These are phyloP conservation scores for Rhagium mordax DNA, from an alignment of 2,888 invertebrate species.

Conservation along the genomic window DNA sequence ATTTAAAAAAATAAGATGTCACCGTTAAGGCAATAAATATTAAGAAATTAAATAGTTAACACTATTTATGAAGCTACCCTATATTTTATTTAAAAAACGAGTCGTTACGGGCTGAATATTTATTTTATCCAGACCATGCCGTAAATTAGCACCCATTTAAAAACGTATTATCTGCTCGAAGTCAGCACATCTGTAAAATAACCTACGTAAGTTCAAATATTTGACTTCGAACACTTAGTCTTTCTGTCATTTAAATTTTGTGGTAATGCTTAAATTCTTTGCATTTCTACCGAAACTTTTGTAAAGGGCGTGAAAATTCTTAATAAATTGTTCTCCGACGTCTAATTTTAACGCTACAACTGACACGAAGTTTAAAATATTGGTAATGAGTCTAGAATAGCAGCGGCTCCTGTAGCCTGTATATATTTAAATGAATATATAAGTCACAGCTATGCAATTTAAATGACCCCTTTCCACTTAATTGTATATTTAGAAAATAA, in stretches of 20 bases:
- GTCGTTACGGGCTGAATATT: neutral
- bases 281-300: constrained; percentile 34
- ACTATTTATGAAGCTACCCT: too few species aligned
- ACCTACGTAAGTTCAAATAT: constrained; percentile 26
- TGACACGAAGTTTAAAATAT: constrained; percentile 24
- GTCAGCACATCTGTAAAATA: constrained; percentile 14
- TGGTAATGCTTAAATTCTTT: constrained; percentile 43
- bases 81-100: too few species aligned
- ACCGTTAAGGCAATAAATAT: too few species aligned
- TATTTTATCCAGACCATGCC: neutral
- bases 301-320: constrained; percentile 45
- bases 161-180: constrained; percentile 20
- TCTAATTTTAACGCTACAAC: constrained; percentile 31
- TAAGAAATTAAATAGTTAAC: too few species aligned
- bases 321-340: constrained; percentile 38
- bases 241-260: constrained; percentile 49
- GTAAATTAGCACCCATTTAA: constrained; percentile 29
- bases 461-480: too few species aligned
- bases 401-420: neutral
- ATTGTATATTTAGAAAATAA: too few species aligned
- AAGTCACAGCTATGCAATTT: neutral
- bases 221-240: constrained; percentile 41
- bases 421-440: neutral
- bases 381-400: neutral
- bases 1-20: too few species aligned